Base-by-base conservation (phyloP, 2,888 invertebrate genomes). In the Andrena bucephala region DNA sequence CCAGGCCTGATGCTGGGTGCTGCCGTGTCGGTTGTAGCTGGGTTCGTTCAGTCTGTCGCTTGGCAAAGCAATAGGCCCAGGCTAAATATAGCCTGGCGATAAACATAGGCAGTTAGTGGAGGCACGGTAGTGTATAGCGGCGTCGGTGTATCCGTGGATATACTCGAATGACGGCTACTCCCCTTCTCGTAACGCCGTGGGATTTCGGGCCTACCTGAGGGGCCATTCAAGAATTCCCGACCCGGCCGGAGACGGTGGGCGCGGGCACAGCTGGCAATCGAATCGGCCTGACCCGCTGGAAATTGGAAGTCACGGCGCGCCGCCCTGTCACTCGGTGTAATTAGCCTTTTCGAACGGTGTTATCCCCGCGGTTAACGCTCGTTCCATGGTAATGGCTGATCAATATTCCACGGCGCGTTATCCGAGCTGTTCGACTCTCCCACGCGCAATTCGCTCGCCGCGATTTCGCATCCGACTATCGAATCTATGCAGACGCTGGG, bases 1-100 rank as follows among this genome's bases (percentile, higher is more conserved):
- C 62, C 36, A 52, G 33, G 48, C 59, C 71, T 62, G 79, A 62
- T 77, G 81, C 70, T 68, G 62, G 81, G 48, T 65, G 82, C 72
- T 60, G 73, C 63, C 65, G 72, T 80, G 71, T 67, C 66, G 63
- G 70, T 70, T 66, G 73, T 85, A 66, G 63, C 74, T 81, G 77
- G 42, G 68, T 82, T 87, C 88, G 88, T 78, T 87, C 87, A 76
- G 86, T 89, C 87, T 87, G 89, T 89, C 89, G 91, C 90, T 92
- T 87, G 90, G 90, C 91, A 85, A 88, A 91, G 92, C 91, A 91
- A 93, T 89, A 91, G 42, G 91, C 89, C 89, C 87, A 85, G 85
- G 87, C 92, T 93, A 93, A 92, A 93, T 92, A 92, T 93, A 93
- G 92, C 90, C 73, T 83, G 84, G 88, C 92, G 93, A 93, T 93